phyloP scores from a whole-genome alignment of 2,888 invertebrate genomes.

The Euclidia mi region DNA sequence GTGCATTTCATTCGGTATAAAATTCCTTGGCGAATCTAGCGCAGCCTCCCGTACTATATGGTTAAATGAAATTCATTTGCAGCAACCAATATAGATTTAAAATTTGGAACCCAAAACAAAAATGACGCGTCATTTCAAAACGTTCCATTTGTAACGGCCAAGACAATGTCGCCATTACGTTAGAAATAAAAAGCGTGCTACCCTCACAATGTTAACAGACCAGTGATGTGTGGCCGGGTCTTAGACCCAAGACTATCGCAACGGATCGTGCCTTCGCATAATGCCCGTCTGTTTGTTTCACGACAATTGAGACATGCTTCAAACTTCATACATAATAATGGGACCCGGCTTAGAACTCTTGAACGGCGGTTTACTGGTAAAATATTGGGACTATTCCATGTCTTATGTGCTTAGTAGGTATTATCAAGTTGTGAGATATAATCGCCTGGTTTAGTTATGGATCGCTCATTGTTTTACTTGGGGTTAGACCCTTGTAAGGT shows the following conservation, averaged over 20 bases:
- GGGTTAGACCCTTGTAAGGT: constrained; percentile 10
- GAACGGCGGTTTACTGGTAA: constrained; percentile 54
- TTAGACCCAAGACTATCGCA: constrained; percentile 40
- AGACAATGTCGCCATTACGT: neutral
- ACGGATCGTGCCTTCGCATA: constrained; percentile 59
- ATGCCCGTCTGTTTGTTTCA: constrained; percentile 56
- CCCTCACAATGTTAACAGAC: constrained; percentile 29
- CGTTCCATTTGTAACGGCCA: neutral
- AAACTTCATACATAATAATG: constrained; percentile 65
- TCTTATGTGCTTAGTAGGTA: constrained; percentile 57
- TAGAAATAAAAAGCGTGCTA: constrained; percentile 3
- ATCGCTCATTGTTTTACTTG: constrained; percentile 40
- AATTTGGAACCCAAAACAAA: neutral
- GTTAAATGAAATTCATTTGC: no score
- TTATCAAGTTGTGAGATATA: constrained; percentile 54
- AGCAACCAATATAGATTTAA: neutral
- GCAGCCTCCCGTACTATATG: no score
- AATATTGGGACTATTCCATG: constrained; percentile 59
- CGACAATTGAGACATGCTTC: constrained; percentile 67
- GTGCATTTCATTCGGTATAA: no score
- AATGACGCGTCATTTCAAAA: neutral
- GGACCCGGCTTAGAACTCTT: constrained; percentile 60
- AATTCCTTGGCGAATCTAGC: no score
- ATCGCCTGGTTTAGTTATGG: constrained; percentile 50
- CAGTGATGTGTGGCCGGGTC: constrained; percentile 30